A percentile compares a stretch with the other conserved stretches of the same genome.
phyloP scores from a whole-genome alignment of 2,113 vertebrate species.

The Microcebus murinus region DNA sequence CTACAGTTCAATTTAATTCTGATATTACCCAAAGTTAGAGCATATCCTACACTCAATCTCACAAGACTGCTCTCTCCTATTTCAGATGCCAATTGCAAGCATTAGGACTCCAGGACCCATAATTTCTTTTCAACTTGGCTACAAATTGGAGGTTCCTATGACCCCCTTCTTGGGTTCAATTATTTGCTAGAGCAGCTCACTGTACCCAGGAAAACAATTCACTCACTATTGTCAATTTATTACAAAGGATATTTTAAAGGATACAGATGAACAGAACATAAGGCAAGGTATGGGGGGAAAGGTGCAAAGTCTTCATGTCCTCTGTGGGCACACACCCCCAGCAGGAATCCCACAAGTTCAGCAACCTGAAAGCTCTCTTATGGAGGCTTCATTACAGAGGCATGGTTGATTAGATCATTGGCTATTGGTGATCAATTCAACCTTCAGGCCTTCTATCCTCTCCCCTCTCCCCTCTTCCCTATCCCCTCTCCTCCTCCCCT shows the following conservation, averaged over 20 bases:
- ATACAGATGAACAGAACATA: too few species aligned
- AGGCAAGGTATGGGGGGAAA: too few species aligned
- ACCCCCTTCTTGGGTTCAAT: too few species aligned
- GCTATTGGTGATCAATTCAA: background rate
- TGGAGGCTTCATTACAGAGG: too few species aligned
- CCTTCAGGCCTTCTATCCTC: background rate
- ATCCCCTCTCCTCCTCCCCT: background rate
- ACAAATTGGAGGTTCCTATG: background rate
- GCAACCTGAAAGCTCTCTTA: background rate
- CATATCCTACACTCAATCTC: too few species aligned
- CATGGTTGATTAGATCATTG: background rate
- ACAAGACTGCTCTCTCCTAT: background rate
- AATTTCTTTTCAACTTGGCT: background rate
- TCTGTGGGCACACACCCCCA: background rate
- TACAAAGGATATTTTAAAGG: too few species aligned
- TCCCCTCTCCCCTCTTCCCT: background rate
- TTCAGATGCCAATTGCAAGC: background rate
- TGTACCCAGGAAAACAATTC: too few species aligned
- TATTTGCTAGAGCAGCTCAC: too few species aligned
- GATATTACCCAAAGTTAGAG: background rate
- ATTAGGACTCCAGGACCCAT: background rate
- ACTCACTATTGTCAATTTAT: too few species aligned
- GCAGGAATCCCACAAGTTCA: too few species aligned
- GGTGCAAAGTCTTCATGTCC: background rate
- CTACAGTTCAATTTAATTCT: background rate